These are phyloP conservation scores for Bothrops alternatus DNA, from an alignment of 2,797 vertebrate species.

Conservation along the genomic window DNA sequence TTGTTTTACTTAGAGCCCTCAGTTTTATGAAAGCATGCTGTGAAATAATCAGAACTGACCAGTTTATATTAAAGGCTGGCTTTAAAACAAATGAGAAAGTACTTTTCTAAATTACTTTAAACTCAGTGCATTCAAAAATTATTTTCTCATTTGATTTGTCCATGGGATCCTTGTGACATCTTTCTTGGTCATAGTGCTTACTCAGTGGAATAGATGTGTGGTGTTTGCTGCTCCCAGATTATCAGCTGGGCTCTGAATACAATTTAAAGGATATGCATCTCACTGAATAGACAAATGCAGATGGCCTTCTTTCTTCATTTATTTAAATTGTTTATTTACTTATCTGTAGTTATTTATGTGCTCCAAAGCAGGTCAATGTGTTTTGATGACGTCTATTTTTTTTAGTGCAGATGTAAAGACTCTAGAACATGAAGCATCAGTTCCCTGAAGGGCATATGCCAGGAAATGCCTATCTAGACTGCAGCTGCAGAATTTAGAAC, in stretches of 20 bases:
- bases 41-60: fast-evolving
- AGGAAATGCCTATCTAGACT: not conserved
- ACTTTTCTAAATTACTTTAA: not conserved
- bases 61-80: conserved; percentile 28
- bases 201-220: not conserved
- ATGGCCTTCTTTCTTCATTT: conserved; percentile 16
- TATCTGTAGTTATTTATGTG: not conserved
- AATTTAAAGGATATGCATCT: conserved; percentile 26
- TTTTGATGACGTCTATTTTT: not conserved
- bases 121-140: not conserved
- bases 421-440: not conserved
- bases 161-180: not conserved
- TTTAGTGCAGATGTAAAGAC: not conserved
- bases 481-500: not conserved
- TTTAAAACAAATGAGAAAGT: conserved; percentile 4
- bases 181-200: not conserved
- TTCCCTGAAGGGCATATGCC: not conserved
- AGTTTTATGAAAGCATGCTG: conserved; percentile 9
- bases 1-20: conserved; percentile 4
- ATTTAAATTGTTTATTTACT: not conserved
- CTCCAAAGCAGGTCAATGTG: not conserved
- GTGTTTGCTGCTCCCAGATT: not conserved
- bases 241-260: not conserved
- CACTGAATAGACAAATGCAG: not conserved
- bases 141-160: not conserved